phyloP scores from a whole-genome alignment of 2,888 invertebrate genomes.

The Ophion costatus region DNA sequence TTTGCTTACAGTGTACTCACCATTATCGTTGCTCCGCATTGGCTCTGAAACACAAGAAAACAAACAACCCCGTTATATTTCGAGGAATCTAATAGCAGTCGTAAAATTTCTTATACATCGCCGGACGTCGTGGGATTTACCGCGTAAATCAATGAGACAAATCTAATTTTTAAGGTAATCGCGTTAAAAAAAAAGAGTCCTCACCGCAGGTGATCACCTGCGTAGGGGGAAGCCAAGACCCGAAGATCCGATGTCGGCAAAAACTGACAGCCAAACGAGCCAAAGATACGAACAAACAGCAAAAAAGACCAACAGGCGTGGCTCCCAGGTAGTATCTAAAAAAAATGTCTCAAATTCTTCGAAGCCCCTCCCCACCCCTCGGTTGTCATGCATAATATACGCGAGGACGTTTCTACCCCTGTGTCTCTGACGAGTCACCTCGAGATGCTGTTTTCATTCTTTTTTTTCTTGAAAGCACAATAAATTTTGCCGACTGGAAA shows the following conservation, averaged over 20 bases:
- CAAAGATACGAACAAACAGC: constrained; percentile 41
- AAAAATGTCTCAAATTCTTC: constrained; percentile 47
- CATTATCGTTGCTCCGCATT: constrained; percentile 15
- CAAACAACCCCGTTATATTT: constrained; percentile 34
- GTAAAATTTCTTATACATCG: constrained; percentile 36
- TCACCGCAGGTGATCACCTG: constrained; percentile 39
- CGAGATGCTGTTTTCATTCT: constrained; percentile 41
- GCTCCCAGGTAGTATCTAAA: constrained; percentile 71
- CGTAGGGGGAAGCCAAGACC: constrained; percentile 35
- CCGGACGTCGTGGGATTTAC: constrained; percentile 15
- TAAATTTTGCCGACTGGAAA: constrained; percentile 57
- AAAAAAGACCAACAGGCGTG: constrained; percentile 71
- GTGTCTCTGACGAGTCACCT: constrained; percentile 49
- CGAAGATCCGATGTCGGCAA: constrained; percentile 41
- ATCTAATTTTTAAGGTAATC: constrained; percentile 50
- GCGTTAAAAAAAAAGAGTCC: constrained; percentile 49
- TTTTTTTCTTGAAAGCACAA: constrained; percentile 27
- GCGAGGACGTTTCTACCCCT: constrained; percentile 72
- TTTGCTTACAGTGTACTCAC: constrained; percentile 46
- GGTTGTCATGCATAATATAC: constrained; percentile 70
- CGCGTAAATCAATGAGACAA: constrained; percentile 40
- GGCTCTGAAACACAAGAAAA: constrained; percentile 59
- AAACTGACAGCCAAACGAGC: constrained; percentile 56
- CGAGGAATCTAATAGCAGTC: not conserved
- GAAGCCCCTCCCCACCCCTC: constrained; percentile 31